Evolutionary conservation across 1,140 invertebrate genomes (phyloP), one percentile per base, ranked within the genome.

Genomic region (Limonius californicus): DNA sequence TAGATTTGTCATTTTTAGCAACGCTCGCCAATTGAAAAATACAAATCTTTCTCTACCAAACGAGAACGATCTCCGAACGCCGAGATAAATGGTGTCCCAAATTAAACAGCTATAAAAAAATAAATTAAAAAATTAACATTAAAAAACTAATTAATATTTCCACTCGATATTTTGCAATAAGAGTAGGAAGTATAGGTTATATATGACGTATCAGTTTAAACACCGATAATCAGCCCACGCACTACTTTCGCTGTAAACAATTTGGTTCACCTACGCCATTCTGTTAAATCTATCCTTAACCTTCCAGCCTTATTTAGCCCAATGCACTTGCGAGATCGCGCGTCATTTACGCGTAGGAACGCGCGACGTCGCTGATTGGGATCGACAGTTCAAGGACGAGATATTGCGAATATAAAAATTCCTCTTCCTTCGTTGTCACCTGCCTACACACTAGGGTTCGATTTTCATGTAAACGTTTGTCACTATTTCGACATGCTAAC

Each of bases 271-370:
- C 54, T 57, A 59, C 58, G 58, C 63, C 16, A 30, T 45, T 64
- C 50, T 39, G 59, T 61, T 18, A 16, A 30, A 56, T 32, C 20
- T 65, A 65, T 65, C 64, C 64, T 65, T 62, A 62, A 65, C 64
- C 64, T 65, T 65, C 50, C 42, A 23, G 56, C 64, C 55, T 58
- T 65, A 65, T 65, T 62, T 58, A 65, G 59, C 56, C 32, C 59
- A 47, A 54, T 32, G 53, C 53, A 55, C 53, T 27, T 32, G 53
- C 11, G 20, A 23, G 18, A 15, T 23, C 27, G 12, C 27, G 12
- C 15, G 35, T 39, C 35, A 39, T 12, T 39, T 39, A 39, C 8
- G 35, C 35, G 53, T 55, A 55, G 20, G 27, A 23, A 32, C 53
- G 21, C 20, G 12, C 12, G 27, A 55, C 21, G 53, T 19, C 27